Evolutionary conservation across 2,888 invertebrate species (phyloP), one percentile per base, ranked within the genome.

Genomic region (Amphipoea oculea): DNA sequence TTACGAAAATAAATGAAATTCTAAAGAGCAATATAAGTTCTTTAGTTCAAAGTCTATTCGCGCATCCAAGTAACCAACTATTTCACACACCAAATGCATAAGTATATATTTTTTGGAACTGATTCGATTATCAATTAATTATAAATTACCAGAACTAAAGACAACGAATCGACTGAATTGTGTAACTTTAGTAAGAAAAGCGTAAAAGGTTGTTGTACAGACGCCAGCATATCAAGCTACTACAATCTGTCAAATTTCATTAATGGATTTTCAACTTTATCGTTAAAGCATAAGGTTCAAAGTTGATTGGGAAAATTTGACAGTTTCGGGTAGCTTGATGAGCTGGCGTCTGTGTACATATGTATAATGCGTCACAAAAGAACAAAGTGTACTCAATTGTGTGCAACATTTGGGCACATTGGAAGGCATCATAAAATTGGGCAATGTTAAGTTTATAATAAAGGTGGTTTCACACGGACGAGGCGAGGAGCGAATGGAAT

Each of bases 381-480:
- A 7, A 70, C 36, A 45, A 54, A 20, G 0, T 45, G 7, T 17
- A n/a, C 17, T 36, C 48, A 12, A 62, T 11, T 54, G 45, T 83
- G 54, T 80, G 83, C 51, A 78, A 78, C 20, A n/a, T 66, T 66
- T 51, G n/a, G 29, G 17, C 23, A 36, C 2, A 54, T 36, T 54
- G 2, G 36, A 42, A 67, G 48, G 36, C 51, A 45, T 45, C n/a
- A 83, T 62, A 62, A 62, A 67, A 11, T 78, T 80, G 36, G 4
- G 84, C 14, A 80, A 80, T 29, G 5, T 54, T 20, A 51, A 48
- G 6, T 62, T 17, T 62, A 6, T 72, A 36, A 11, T n/a, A 7
- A n/a, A n/a, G 60, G 12, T 60, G 60, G 12, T 60, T 60, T n/a
- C 57, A 57, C 23, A 57, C 3, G 4, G 60, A 4, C 12, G n/a